A percentile compares a stretch with the other conserved stretches of the same genome.
These are phyloP conservation scores for Corydoras maculifer DNA, from an alignment of 2,113 vertebrate species.

Conservation along the genomic window DNA sequence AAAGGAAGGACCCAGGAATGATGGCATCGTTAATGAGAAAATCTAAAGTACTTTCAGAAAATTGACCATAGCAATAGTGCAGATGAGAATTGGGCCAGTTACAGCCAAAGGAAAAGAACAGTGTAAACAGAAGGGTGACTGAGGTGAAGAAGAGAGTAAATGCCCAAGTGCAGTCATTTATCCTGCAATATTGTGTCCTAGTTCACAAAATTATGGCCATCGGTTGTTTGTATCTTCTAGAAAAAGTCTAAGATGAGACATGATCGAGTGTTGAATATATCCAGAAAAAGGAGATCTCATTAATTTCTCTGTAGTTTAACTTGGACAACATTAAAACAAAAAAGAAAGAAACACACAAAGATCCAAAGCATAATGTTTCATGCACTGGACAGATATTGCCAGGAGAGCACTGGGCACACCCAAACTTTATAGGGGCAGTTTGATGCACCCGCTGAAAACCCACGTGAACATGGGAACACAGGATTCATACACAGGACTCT, in stretches of 20 bases:
- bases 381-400: no score
- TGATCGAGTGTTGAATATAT: neutral
- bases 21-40: neutral
- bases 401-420: no score
- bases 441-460: no score
- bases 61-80: neutral
- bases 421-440: no score
- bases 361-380: no score
- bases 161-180: neutral
- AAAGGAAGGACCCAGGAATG: neutral
- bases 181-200: neutral
- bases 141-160: neutral
- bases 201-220: conserved; percentile 3
- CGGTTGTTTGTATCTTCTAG: neutral
- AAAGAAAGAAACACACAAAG: no score
- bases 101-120: neutral
- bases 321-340: no score
- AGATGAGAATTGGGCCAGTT: neutral
- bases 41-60: neutral
- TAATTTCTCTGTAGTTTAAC: no score
- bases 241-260: neutral
- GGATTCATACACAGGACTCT: no score
- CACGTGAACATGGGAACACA: no score
- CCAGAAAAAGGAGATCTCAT: no score
- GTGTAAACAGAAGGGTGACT: neutral